Base-by-base conservation (phyloP, 2,888 invertebrate species). In the Amphipoea lucens region DNA sequence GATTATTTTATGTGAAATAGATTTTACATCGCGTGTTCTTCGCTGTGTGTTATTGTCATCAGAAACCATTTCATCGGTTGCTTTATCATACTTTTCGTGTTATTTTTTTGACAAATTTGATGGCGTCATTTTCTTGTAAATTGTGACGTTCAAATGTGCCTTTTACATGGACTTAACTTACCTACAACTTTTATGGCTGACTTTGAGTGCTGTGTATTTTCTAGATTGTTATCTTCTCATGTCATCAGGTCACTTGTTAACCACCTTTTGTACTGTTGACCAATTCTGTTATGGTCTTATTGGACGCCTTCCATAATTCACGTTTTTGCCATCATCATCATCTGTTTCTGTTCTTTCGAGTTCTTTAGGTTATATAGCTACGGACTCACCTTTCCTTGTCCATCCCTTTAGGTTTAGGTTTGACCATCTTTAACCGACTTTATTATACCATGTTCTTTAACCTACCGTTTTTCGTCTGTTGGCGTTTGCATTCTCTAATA, bases 1-100 rank as follows among this genome's bases (percentile, higher is more conserved):
- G 68, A 78, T 84, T 78, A 82, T 74, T 84, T 77, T 68, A 62
- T 82, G 48, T 69, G 76, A 66, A 85, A 82, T 81, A 76, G 74
- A 83, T 66, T 80, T 75, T 6, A 42, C 45, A 20, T 80, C 14
- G 65, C 66, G 14, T 77, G 40, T 45, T 76, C 12, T 5, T 60
- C n/a, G 20, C 23, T 45, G 51, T 51, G 45, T 57, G 45, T n/a
- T 62, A 48, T 51, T 78, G 40, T 63, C 62, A 36, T 36, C 40
- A 20, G 54, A n/a, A 23, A 17, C 0, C 0, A 20, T 66, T 51
- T 81, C 1, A 51, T 51, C 14, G n/a, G 11, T 66, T 57, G 17
- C 17, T 29, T 4, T 9, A n/a, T 48, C 2, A 57, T 40, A 4
- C 1, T 65, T 42, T 40, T n/a, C 9, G 20, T 12, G 20, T 36